Conservation (phyloP, 2,797 vertebrate species). For the Etheostoma perlongum region DNA sequence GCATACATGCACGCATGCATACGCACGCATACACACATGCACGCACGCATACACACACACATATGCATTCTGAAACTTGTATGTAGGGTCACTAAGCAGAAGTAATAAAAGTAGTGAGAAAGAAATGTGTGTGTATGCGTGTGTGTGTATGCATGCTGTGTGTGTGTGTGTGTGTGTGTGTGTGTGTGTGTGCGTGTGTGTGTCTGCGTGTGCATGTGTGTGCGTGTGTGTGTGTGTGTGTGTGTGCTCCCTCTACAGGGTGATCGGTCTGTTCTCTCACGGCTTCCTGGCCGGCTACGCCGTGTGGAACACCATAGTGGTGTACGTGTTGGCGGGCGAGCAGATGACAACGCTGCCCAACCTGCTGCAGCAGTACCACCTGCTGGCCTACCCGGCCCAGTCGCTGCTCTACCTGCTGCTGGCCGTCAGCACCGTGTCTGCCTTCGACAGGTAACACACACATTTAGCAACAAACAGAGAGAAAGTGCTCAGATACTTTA, state of each 20-base stretch:
- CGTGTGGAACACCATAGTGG: conserved; percentile 92
- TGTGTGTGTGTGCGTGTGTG: not conserved
- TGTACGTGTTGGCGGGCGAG: conserved; percentile 91
- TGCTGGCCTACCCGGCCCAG: conserved; percentile 92
- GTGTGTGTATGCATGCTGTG: no score
- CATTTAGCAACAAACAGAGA: no score
- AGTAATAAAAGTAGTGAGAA: no score
- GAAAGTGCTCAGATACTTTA: no score
- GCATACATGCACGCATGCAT: no score
- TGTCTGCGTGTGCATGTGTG: no score
- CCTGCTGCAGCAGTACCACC: conserved; percentile 92
- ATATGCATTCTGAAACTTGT: no score
- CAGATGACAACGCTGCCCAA: conserved; percentile 87
- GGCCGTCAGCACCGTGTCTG: conserved; percentile 92
- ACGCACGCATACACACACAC: no score
- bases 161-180: not conserved
- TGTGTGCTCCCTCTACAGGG: conserved; percentile 45
- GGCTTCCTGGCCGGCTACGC: conserved; percentile 95
- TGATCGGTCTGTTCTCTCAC: conserved; percentile 74
- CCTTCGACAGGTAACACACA: conserved; percentile 91
- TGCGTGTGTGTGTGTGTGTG: not conserved
- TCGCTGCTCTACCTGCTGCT: conserved; percentile 94
- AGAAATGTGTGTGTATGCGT: no score
- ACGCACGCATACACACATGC: no score
- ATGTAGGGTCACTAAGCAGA: no score